Evolutionary conservation across 2,888 invertebrate species (phyloP).

Genomic region (Polydrusus pterygomalis): DNA sequence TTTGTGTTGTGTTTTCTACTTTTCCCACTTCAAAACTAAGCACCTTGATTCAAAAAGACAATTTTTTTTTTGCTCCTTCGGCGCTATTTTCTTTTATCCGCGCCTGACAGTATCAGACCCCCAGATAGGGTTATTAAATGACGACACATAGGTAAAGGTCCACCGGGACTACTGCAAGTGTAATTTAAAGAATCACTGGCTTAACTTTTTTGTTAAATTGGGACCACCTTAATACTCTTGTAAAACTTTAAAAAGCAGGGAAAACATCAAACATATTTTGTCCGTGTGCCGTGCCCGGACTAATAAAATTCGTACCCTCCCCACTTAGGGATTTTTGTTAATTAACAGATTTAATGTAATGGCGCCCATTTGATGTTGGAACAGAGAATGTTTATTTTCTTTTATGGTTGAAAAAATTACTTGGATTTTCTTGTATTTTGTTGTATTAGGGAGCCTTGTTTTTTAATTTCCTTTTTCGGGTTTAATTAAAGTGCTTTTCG

Average conservation of each 20-base stretch:
- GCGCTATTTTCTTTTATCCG: no score
- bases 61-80: no score
- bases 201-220: no score
- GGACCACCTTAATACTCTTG: neutral
- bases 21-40: no score
- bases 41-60: no score
- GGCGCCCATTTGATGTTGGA: conserved; percentile 25
- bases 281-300: conserved; percentile 2
- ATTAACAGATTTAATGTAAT: conserved; percentile 45
- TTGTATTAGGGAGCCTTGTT: conserved; percentile 16
- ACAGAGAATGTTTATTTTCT: conserved; percentile 20
- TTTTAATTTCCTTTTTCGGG: conserved; percentile 17
- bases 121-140: no score
- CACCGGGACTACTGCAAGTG: no score
- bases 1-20: no score
- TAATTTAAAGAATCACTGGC: no score
- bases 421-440: conserved; percentile 21
- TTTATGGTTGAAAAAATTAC: conserved; percentile 27
- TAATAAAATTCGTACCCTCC: conserved; percentile 30
- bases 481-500: conserved; percentile 16
- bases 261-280: conserved; percentile 37
- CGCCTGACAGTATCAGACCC: no score
- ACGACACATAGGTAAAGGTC: no score
- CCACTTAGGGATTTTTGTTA: conserved; percentile 35
- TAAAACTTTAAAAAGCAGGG: conserved; percentile 30